phyloP scores from a whole-genome alignment of 2,113 vertebrate genomes.

The Calidris pygmaea region DNA sequence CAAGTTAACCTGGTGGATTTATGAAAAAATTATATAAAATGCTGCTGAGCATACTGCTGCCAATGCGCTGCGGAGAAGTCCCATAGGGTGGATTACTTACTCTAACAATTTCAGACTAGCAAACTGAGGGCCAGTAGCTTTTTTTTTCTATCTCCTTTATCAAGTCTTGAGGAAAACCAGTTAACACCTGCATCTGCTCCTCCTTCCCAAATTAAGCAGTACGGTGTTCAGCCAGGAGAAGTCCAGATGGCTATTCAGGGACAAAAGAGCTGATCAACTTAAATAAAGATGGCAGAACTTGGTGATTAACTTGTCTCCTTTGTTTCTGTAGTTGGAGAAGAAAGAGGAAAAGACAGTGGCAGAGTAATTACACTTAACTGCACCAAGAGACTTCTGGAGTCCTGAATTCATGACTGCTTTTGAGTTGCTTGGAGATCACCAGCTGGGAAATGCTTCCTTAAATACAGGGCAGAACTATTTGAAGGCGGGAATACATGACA shows the following conservation, averaged over 20 bases:
- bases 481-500: neutral
- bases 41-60: neutral
- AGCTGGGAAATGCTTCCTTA: neutral
- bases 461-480: neutral
- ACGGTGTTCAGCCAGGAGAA: neutral
- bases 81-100: neutral
- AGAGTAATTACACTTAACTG: slow-evolving; percentile 7
- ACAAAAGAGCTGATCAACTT: neutral
- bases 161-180: neutral
- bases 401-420: neutral
- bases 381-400: neutral
- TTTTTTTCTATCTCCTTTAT: neutral
- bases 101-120: neutral
- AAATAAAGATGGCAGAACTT: slow-evolving; percentile 25
- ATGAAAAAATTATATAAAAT: neutral
- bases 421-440: neutral
- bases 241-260: neutral
- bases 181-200: neutral
- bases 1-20: neutral
- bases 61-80: neutral
- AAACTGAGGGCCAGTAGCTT: neutral
- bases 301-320: slow-evolving; percentile 17
- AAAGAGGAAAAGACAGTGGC: neutral
- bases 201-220: neutral
- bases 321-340: neutral